Evolutionary conservation across 2,797 vertebrate genomes (phyloP).

Genomic region (Peromyscus aztecus): DNA sequence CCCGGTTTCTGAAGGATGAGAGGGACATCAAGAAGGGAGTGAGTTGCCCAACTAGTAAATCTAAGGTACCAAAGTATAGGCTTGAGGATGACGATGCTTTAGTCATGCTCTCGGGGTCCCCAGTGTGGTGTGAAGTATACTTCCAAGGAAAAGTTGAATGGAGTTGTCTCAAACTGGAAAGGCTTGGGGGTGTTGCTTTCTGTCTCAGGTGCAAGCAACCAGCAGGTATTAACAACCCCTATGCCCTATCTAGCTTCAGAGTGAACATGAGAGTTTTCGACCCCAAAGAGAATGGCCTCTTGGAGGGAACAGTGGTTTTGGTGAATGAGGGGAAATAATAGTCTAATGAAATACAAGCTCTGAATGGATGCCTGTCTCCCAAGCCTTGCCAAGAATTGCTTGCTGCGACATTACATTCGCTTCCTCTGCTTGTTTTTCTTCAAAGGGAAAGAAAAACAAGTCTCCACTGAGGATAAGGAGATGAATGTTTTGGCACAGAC

Average conservation of each 20-base stretch:
- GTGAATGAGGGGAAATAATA: slow-evolving; percentile 74
- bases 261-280: slow-evolving; percentile 60
- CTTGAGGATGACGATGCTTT: background rate
- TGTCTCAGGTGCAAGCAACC: background rate
- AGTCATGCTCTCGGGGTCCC: background rate
- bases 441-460: slow-evolving; percentile 76
- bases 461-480: slow-evolving; percentile 55
- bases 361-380: slow-evolving; percentile 57
- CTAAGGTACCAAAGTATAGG: slow-evolving; percentile 4
- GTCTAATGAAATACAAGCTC: slow-evolving; percentile 76
- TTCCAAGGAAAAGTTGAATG: background rate
- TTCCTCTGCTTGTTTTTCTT: slow-evolving; percentile 80
- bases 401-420: slow-evolving; percentile 70
- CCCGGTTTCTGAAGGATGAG: background rate
- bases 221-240: background rate
- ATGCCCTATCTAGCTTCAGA: slow-evolving; percentile 39
- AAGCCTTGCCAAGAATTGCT: slow-evolving; percentile 71
- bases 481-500: slow-evolving; percentile 58
- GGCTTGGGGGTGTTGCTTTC: background rate
- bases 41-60: background rate
- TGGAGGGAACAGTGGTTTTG: slow-evolving; percentile 55
- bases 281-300: slow-evolving; percentile 71
- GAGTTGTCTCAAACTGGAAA: slow-evolving; percentile 14
- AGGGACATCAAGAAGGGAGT: background rate
- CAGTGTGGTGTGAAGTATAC: background rate